Base-by-base conservation (phyloP, 2,888 invertebrate genomes). In the Yponomeuta cagnagella region DNA sequence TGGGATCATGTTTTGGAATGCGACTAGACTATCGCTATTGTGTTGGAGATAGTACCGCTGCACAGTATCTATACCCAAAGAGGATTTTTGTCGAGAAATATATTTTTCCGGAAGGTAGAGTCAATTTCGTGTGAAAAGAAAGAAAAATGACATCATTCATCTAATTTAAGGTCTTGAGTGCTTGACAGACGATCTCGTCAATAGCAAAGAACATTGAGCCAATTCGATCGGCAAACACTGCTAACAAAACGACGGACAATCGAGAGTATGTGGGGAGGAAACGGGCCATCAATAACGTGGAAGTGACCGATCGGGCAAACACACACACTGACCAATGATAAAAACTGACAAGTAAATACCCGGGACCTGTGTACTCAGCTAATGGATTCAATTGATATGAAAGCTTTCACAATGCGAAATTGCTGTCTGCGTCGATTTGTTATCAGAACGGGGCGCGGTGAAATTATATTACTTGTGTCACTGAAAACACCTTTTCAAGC, bases 381-480 rank as follows among this genome's bases (percentile, higher is more conserved):
- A 92, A 92, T 92, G 92, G 92, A 92, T 91, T 92, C 90, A 91
- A 91, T 91, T 90, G 92, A 92, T 92, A 92, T 88, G 86, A 91
- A 92, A 91, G 92, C 92, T 92, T 92, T 92, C 87, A 90, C 87
- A 90, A 85, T 89, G 84, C 87, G 70, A 70, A 70, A 70, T 88
- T 86, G 84, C 86, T 52, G 82, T 83, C 77, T 75, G 77, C 75
- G 75, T 79, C 77, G 79, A 78, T 82, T 85, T 87, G 85, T 86
- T 88, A 87, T 63, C 69, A 23, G 63, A 31, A 48, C 23, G 30
- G 48, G 33, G 86, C 86, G 79, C 76, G 75, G 75, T 79, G 77
- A 79, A 81, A 78, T 80, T 80, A 82, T 87, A 87, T 88, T 88
- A 86, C 80, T 75, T 76, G 77, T 73, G 52, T 15, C 52, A 15